phyloP scores from a whole-genome alignment of 2,113 vertebrate genomes.

The Mystacornis crossleyi region DNA sequence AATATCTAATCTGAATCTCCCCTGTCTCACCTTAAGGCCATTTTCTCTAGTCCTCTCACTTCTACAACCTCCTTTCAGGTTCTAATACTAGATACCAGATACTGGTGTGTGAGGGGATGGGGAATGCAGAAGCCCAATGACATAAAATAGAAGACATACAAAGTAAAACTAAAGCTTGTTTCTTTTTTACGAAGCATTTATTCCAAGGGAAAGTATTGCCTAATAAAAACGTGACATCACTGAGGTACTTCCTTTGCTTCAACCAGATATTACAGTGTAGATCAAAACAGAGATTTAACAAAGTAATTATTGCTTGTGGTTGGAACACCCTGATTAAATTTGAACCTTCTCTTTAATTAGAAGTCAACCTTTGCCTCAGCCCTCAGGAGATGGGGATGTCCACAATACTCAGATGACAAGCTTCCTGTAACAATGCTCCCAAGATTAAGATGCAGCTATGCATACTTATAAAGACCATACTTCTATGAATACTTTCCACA shows the following conservation, averaged over 20 bases:
- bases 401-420: background rate
- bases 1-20: background rate
- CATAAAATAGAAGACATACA: background rate
- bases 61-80: background rate
- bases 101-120: background rate
- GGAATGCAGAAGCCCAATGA: background rate
- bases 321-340: background rate
- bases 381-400: background rate
- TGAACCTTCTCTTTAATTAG: background rate
- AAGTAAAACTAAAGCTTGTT: background rate
- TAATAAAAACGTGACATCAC: background rate
- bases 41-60: background rate
- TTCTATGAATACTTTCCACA: background rate
- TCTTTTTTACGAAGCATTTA: background rate
- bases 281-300: slow-evolving; percentile 6
- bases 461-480: background rate
- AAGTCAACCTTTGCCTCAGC: background rate
- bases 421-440: background rate
- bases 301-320: background rate
- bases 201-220: background rate
- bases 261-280: background rate
- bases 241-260: background rate
- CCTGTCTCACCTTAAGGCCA: background rate
- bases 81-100: background rate
- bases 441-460: background rate